Percentiles rank a stretch among this genome's conserved stretches.
Evolutionary conservation across 2,888 invertebrate species (phyloP).

Genomic region (Agrotis ipsilon): DNA sequence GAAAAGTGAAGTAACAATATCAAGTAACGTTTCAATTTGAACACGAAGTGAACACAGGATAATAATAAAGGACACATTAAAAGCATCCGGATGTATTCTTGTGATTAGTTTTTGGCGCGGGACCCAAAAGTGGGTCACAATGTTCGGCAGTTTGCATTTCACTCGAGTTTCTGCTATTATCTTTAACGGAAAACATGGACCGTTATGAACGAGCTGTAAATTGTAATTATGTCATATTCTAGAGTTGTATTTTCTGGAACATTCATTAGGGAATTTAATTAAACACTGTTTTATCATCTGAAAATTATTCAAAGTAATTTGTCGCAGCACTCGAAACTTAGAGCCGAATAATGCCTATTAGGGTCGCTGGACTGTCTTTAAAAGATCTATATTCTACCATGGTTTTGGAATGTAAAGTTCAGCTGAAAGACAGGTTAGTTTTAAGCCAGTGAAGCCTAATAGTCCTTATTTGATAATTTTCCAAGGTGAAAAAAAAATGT

Average conservation of each 20-base stretch:
- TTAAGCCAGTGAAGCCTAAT: too few species aligned
- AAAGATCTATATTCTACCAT: too few species aligned
- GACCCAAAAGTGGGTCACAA: conserved; percentile 48
- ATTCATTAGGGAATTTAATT: conserved; percentile 16
- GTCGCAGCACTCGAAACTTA: too few species aligned
- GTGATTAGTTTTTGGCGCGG: conserved; percentile 54
- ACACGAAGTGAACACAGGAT: conserved; percentile 34
- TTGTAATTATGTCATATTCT: conserved; percentile 57
- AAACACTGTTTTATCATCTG: conserved; percentile 1
- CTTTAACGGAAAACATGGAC: conserved; percentile 60
- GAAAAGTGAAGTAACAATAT: conserved; percentile 22
- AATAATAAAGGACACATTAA: conserved; percentile 43
- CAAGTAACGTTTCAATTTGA: conserved; percentile 36
- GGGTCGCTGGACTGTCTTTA: too few species aligned
- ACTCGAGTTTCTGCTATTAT: conserved; percentile 57
- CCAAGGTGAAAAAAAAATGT: too few species aligned
- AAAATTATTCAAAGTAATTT: background rate
- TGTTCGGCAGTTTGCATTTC: conserved; percentile 57
- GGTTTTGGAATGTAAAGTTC: too few species aligned
- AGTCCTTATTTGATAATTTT: too few species aligned
- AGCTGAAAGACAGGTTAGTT: too few species aligned
- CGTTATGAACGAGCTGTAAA: conserved; percentile 61
- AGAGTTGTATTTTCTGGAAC: conserved; percentile 12
- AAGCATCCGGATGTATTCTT: conserved; percentile 41
- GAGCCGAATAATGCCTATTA: too few species aligned